Evolutionary conservation across 2,797 vertebrate species (phyloP), one percentile per base, ranked within the genome.

Genomic region (Chrosomus eos): DNA sequence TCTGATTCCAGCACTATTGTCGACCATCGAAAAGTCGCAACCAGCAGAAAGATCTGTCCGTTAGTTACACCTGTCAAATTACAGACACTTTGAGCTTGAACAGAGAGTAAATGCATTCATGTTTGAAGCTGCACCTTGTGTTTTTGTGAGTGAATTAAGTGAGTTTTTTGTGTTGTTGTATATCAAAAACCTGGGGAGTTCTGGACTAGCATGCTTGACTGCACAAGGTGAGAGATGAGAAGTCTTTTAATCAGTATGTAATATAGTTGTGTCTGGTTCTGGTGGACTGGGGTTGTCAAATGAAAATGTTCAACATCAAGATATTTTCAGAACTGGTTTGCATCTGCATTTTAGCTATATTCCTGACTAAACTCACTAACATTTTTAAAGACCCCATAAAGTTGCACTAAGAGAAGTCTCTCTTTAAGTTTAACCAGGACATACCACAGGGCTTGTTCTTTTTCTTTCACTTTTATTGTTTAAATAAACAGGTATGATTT

Each of bases 71-170:
- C 26, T 7, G 62, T 64, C 62, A 43, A 78, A 60, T 51, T 78
- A 74, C 72, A 33, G 66, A 85, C 58, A 60, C 60, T 85, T 87
- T 31, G 58, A 74, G 79, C 11, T 51, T 66, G 75, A 53, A 86
- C 51, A 80, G 53, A 83, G 43, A 72, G 53, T 33, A 85, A 36
- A 10, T 86, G 40, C 80, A 81, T 67, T 89, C 77, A 71, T 67
- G 75, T 91, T 71, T 89, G 78, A 88, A 89, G 85, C 88, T 91
- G 89, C 85, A 90, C 90, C 88, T 81, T 53, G n/a, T 33, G 87
- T 71, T 26, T 86, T 87, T 88, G 26, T 77, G 48, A 31, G 26
- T 62, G 11, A 62, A 26, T 60, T 62, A 28, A 7, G 23, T 62
- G 26, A 62, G 31, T 74, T 87, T 77, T 48, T 85, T 88, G 86